Conservation (phyloP, 2,888 invertebrate genomes). For the Aspidapion aeneum region DNA sequence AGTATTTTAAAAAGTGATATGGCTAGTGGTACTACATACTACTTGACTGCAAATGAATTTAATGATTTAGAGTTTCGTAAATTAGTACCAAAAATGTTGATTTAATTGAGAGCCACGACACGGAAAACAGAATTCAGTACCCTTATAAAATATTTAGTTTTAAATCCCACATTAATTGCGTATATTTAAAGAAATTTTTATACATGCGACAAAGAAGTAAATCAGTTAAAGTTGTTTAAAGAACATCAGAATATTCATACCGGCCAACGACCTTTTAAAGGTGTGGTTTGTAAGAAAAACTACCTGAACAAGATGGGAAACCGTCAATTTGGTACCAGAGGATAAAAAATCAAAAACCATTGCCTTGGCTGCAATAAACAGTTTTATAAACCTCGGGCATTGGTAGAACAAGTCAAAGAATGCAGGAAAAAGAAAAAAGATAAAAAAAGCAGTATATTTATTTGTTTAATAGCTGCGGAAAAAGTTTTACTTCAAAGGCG, state of each 20-base stretch:
- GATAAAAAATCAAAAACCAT: conserved; percentile 47
- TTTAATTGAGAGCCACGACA: no score
- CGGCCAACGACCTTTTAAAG: conserved; percentile 51
- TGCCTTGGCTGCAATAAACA: conserved; percentile 39
- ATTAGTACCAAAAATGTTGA: no score
- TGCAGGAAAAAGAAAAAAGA: conserved; percentile 16
- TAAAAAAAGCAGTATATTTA: conserved; percentile 39
- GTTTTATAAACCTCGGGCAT: conserved; percentile 38
- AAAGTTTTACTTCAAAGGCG: conserved; percentile 33
- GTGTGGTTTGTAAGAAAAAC: conserved; percentile 56
- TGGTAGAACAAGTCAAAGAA: conserved; percentile 49
- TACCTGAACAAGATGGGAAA: conserved; percentile 33
- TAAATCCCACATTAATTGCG: conserved; percentile 30
- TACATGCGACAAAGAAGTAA: conserved; percentile 55
- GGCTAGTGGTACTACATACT: no score
- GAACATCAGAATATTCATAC: conserved; percentile 59
- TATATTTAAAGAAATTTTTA: conserved; percentile 40
- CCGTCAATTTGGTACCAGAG: conserved; percentile 43
- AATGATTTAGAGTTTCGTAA: no score
- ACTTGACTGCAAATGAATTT: no score
- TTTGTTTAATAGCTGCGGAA: conserved; percentile 39
- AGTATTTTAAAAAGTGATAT: no score
- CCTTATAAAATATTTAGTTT: conserved; percentile 24
- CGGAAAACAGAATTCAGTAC: conserved; percentile 15
- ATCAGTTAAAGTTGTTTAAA: conserved; percentile 51